These are phyloP conservation scores for Catocala fraxini DNA, from an alignment of 2,888 invertebrate species.

Conservation along the genomic window DNA sequence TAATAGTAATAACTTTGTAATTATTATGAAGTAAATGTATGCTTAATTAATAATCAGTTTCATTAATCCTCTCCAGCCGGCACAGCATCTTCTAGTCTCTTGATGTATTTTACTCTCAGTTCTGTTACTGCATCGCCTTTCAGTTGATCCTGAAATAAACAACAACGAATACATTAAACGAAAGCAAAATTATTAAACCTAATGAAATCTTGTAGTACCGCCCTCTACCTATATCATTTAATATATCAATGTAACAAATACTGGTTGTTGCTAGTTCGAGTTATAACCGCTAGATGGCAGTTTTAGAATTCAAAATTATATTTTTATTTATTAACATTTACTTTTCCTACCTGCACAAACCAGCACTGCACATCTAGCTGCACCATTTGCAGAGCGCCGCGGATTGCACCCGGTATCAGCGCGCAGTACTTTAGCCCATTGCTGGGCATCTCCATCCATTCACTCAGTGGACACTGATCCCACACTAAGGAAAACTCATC, in stretches of 20 bases:
- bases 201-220: too few species aligned
- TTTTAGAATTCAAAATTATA: too few species aligned
- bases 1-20: neutral
- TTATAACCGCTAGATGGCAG: too few species aligned
- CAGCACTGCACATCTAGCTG: slow-evolving; percentile 98
- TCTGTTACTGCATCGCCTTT: slow-evolving; percentile 98
- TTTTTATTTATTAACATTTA: neutral
- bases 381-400: slow-evolving; percentile 99
- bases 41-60: neutral
- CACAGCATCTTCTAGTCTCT: slow-evolving; percentile 98
- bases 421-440: slow-evolving; percentile 96
- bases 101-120: slow-evolving; percentile 97
- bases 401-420: slow-evolving; percentile 95
- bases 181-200: too few species aligned
- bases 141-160: slow-evolving; percentile 92
- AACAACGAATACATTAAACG: too few species aligned
- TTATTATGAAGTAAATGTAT: slow-evolving; percentile 1
- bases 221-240: too few species aligned
- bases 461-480: slow-evolving; percentile 98
- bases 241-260: too few species aligned
- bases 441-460: slow-evolving; percentile 98
- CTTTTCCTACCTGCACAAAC: slow-evolving; percentile 91
- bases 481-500: slow-evolving; percentile 99
- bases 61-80: slow-evolving; percentile 98
- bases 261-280: too few species aligned